Conservation (phyloP, 2,113 vertebrate species). For the Sus scrofa region DNA sequence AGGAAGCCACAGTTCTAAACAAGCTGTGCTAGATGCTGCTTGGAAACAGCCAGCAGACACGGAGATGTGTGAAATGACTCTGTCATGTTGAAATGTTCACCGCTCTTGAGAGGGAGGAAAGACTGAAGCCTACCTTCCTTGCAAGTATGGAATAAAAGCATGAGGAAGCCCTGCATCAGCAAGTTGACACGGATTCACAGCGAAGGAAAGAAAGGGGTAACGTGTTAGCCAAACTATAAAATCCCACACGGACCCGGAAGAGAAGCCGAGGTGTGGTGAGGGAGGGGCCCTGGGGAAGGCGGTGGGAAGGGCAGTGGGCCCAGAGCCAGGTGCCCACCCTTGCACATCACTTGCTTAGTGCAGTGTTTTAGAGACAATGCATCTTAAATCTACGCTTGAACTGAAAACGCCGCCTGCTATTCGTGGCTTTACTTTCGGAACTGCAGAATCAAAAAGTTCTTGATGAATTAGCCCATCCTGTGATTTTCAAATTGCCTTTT, state of each 20-base stretch:
- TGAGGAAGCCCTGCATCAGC: not conserved
- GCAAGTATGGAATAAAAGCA: not conserved
- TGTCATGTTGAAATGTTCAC: slow-evolving; percentile 27
- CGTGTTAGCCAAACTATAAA: not conserved
- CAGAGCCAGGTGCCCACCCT: not conserved
- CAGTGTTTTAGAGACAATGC: not conserved
- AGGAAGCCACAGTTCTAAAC: slow-evolving; percentile 64
- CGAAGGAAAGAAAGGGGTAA: not conserved
- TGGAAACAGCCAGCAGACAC: slow-evolving; percentile 46
- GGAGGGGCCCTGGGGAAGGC: not conserved
- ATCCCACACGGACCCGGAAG: not conserved
- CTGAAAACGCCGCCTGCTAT: not conserved
- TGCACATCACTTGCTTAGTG: not conserved
- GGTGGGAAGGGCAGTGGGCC: not conserved
- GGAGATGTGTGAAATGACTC: slow-evolving; percentile 25
- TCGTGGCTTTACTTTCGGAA: not conserved
- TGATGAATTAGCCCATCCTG: not conserved
- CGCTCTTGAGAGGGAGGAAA: not conserved
- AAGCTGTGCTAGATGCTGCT: slow-evolving; percentile 60
- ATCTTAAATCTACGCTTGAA: not conserved
- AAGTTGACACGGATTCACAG: not conserved
- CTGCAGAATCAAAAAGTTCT: not conserved
- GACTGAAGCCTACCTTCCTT: not conserved
- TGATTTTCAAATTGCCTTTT: not conserved
- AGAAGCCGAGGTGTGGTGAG: accelerated